Evolutionary conservation across 2,113 vertebrate species (phyloP), one percentile per base, ranked within the genome.

Genomic region (Triplophysa dalaica): DNA sequence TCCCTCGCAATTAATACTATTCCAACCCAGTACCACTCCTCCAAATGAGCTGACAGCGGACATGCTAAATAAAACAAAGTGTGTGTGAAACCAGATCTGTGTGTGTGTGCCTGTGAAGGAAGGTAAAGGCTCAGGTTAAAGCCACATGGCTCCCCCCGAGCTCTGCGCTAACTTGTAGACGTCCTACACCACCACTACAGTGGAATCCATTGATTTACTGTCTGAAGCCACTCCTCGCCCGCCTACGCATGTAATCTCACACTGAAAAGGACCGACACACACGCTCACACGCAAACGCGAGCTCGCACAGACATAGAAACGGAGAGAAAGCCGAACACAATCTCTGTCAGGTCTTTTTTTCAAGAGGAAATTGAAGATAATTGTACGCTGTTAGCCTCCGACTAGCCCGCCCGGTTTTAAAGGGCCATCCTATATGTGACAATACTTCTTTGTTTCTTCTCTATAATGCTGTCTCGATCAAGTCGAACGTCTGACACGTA

Each of bases 21-120:
- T 77, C 62, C 74, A 52, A 21, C 45, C 21, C 22, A 9, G 45
- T 80, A 74, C 61, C 70, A 80, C 78, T 80, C 74, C 70, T 80
- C 61, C 45, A 56, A 74, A 80, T 74, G 78, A 80, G 60, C 69
- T 74, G 78, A 65, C 70, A 45, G 50, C 21, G 64, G 78, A 65
- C 78, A 80, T 75, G 78, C 70, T 80, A 74, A 80, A 80, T 80
- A 80, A 80, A 80, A 80, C 78, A 80, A 73, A 52, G 7, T 66
- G 33, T 66, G 48, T 74, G 60, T 80, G 78, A 80, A 80, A 74
- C 70, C 70, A 74, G 78, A 80, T 61, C 62, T 54, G 24, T 21
- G 43, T 70, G 16, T 70, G 38, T 76, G 60, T 65, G 61, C 64
- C 43, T 41, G 0, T 65, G 11, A 65, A 52, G 48, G 17, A 45